Conservation (phyloP, 2,888 invertebrate genomes). For the Drosophila testacea region DNA sequence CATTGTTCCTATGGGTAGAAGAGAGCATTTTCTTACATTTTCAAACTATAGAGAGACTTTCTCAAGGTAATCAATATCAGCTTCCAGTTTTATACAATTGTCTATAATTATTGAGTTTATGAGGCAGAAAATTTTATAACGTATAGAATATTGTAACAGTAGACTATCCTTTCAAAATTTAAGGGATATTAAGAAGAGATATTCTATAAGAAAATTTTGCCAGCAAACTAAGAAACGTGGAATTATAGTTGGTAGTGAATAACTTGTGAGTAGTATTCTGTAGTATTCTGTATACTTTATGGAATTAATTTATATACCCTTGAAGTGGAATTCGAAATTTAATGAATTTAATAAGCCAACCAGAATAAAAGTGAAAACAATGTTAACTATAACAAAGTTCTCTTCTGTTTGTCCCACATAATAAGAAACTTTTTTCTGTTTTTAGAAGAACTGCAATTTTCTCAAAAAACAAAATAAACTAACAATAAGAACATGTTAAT, state of each 20-base stretch:
- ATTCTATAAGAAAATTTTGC: background rate
- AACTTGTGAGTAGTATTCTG: too few relatives aligned
- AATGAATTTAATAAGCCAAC: too few relatives aligned
- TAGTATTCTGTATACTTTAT: too few relatives aligned
- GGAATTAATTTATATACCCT: too few relatives aligned
- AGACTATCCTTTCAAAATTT: background rate
- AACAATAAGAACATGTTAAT: background rate
- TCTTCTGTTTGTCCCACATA: background rate
- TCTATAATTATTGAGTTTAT: slow-evolving; percentile 43
- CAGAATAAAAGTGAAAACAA: too few relatives aligned
- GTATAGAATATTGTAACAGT: background rate
- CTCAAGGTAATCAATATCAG: slow-evolving; percentile 56
- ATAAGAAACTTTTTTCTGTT: background rate
- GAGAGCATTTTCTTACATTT: slow-evolving; percentile 25
- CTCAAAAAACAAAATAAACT: background rate
- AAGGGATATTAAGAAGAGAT: background rate
- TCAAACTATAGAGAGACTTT: slow-evolving; percentile 17
- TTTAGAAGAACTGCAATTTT: background rate
- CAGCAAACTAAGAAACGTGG: too few relatives aligned
- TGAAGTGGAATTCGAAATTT: too few relatives aligned
- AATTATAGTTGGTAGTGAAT: too few relatives aligned
- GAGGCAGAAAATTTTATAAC: slow-evolving; percentile 47
- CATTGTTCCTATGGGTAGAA: slow-evolving; percentile 27
- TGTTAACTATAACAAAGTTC: background rate
- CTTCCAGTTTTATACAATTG: slow-evolving; percentile 47